Evolutionary conservation across 2,888 invertebrate species (phyloP), one percentile per base, ranked within the genome.

Genomic region (Hirtodrosophila cameraria): DNA sequence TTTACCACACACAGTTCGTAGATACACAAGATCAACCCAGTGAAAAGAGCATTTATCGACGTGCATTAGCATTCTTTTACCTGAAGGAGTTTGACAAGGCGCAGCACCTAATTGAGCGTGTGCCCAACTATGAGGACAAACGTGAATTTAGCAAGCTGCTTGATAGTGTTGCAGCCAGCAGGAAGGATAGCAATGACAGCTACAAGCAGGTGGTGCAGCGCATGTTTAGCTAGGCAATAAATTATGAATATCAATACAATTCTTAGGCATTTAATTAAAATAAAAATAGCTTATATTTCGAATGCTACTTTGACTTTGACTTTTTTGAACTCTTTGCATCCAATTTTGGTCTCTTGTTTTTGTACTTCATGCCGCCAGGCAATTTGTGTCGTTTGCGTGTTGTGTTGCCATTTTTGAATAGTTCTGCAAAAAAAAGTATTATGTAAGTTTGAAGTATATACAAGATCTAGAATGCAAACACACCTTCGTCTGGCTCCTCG

Each of bases 401-500:
- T 9, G 59, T 70, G 2, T 81, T 84, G 1, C 77, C 69, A 9
- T 71, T 39, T 62, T 86, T 89, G 31, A 90, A 90, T 1, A 90
- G 70, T 67, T 90, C 90, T 89, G 55, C 0, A 69, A 67, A 18
- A 43, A 46, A 20, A 42, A 13, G 39, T 25, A 4, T 18, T 38
- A 30, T n/a, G 7, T 38, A 38, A n/a, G n/a, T 23, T 12, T 38
- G 0, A 28, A 18, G n/a, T 9, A 11, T 13, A 15, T 4, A 3
- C 1, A 6, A n/a, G 5, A 30, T n/a, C 3, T 39, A 20, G 15
- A 31, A 11, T 9, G 4, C 5, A 15, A 3, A 30, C 60, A 33
- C n/a, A 87, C 87, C 97, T 92, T 94, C 93, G 70, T 97, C 97
- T 0, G 97, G 97, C 86, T 96, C 96, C 77, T 94, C 94, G 25